Evolutionary conservation across 2,888 invertebrate species (phyloP).

Genomic region (Polydrusus cervinus): DNA sequence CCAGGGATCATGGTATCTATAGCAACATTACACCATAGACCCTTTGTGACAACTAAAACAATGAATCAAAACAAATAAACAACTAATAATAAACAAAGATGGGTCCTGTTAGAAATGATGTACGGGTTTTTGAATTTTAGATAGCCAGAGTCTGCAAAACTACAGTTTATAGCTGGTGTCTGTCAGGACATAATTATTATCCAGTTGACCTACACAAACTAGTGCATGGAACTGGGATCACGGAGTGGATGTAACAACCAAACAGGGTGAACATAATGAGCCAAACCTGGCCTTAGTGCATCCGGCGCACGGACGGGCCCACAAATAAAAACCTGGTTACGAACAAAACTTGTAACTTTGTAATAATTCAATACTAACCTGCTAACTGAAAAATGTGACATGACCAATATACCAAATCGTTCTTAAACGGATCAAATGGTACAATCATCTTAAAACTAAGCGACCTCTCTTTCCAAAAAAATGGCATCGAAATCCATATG

Average conservation of each 20-base stretch:
- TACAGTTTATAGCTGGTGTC: no score
- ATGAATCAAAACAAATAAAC: background rate
- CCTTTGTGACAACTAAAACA: constrained; percentile 2
- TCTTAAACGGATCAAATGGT: constrained; percentile 2
- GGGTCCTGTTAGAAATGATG: background rate
- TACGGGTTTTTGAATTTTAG: no score
- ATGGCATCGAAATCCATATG: constrained; percentile 6
- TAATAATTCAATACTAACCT: background rate
- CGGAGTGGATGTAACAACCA: no score
- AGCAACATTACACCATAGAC: background rate
- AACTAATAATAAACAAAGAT: background rate
- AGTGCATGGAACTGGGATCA: no score
- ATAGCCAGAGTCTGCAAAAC: no score
- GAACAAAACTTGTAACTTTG: no score
- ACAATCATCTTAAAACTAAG: constrained; percentile 13
- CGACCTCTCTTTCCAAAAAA: constrained; percentile 11
- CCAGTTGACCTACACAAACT: no score
- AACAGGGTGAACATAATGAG: no score
- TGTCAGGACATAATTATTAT: no score
- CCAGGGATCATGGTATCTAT: constrained; percentile 13
- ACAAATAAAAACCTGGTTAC: no score
- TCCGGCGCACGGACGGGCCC: no score
- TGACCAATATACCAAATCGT: background rate
- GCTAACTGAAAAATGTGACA: constrained; percentile 11
- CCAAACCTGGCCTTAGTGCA: no score